These are phyloP conservation scores for Polydrusus tereticollis DNA, from an alignment of 2,888 invertebrate genomes.

Conservation along the genomic window DNA sequence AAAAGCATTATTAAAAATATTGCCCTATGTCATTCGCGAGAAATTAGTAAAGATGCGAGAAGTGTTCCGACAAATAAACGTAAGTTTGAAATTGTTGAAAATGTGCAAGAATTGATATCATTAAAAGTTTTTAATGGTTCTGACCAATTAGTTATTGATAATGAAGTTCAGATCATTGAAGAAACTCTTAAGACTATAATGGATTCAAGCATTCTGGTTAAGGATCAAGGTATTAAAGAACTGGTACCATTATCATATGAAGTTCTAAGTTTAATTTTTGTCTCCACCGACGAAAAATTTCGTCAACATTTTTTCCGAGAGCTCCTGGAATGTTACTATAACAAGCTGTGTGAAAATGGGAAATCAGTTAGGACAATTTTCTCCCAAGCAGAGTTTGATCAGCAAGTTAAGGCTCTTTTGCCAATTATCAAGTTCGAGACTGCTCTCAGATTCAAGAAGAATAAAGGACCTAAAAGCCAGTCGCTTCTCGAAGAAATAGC, in stretches of 20 bases:
- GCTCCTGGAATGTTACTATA: constrained; percentile 35
- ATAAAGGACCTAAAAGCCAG: not conserved
- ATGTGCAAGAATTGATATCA: not conserved
- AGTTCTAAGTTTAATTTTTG: constrained; percentile 36
- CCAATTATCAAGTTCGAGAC: constrained; percentile 33
- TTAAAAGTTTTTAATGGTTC: constrained; percentile 3
- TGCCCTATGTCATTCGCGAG: constrained; percentile 1
- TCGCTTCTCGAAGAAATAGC: constrained; percentile 1
- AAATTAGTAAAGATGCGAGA: not conserved
- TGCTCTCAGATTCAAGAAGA: not conserved
- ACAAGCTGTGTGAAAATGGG: constrained; percentile 14
- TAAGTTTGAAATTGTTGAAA: constrained; percentile 6
- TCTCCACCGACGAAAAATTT: constrained; percentile 31
- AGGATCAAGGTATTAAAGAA: constrained; percentile 27
- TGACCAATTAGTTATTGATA: not conserved
- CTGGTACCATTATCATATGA: constrained; percentile 37
- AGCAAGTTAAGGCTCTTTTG: constrained; percentile 22
- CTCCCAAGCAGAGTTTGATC: not conserved
- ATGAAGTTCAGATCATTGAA: not conserved
- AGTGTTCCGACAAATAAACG: not conserved
- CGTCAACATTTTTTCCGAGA: constrained; percentile 38
- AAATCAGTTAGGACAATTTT: not conserved
- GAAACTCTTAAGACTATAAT: not conserved
- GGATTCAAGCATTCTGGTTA: constrained; percentile 5
- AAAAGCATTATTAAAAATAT: constrained; percentile 20